phyloP scores from a whole-genome alignment of 2,113 vertebrate genomes.

The Genyomyrus donnyi region DNA sequence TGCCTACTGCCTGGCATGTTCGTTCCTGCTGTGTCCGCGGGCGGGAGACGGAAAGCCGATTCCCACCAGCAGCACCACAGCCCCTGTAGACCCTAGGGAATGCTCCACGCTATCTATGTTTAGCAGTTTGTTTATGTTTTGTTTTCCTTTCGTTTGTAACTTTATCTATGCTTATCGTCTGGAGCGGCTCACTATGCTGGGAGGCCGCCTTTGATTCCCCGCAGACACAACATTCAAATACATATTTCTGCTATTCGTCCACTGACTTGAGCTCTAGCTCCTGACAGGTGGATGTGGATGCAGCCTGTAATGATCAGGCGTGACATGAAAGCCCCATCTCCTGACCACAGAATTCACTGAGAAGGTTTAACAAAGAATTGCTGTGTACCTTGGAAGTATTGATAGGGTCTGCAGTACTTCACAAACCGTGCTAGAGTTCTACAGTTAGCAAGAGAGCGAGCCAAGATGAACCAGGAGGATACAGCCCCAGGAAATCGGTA shows the following conservation, averaged over 20 bases:
- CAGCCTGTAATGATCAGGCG: constrained; percentile 53
- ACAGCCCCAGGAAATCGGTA: constrained; percentile 52
- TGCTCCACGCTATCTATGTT: background rate
- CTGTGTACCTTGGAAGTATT: constrained; percentile 55
- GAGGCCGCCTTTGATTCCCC: constrained; percentile 2
- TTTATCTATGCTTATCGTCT: background rate
- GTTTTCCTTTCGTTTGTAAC: background rate
- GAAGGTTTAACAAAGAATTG: constrained; percentile 50
- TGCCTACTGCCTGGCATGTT: background rate
- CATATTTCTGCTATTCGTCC: background rate
- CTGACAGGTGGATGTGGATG: constrained; percentile 46
- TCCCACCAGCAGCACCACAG: background rate
- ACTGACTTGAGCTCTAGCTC: background rate
- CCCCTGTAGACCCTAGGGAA: background rate
- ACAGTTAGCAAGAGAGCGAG: constrained; percentile 49
- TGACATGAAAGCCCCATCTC: constrained; percentile 59
- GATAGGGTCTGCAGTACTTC: constrained; percentile 40
- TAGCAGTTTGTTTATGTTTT: background rate
- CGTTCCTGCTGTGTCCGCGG: background rate
- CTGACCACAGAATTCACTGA: constrained; percentile 58
- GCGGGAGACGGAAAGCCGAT: background rate
- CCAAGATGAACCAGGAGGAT: constrained; percentile 57
- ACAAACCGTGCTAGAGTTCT: constrained; percentile 32
- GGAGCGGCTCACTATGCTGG: background rate
- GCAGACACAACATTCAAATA: background rate